A percentile compares a stretch with the other conserved stretches of the same genome.
These are phyloP conservation scores for Denticeps clupeoides DNA, from an alignment of 2,797 vertebrate species.

Conservation along the genomic window DNA sequence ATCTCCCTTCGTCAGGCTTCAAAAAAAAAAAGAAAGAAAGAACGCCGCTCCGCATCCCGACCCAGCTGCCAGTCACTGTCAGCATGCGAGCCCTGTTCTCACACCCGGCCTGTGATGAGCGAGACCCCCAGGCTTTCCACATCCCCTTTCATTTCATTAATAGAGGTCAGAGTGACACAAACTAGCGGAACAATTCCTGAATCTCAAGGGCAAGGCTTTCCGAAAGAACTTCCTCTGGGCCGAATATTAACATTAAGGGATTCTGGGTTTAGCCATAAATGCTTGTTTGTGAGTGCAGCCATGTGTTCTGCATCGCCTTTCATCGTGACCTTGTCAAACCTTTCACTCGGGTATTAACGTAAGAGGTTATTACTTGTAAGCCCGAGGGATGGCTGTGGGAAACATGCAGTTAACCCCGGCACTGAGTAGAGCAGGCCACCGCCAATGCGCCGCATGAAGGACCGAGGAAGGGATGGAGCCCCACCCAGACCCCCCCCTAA, in stretches of 20 bases:
- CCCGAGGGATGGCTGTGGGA: background rate
- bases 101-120: background rate
- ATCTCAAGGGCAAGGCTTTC: slow-evolving; percentile 4
- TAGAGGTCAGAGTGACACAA: too few relatives aligned
- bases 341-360: background rate
- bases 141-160: too few relatives aligned
- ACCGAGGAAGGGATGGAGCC: too few relatives aligned
- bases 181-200: too few relatives aligned
- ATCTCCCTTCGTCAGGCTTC: background rate
- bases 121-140: too few relatives aligned
- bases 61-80: slow-evolving; percentile 1
- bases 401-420: too few relatives aligned
- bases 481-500: slow-evolving; percentile 11
- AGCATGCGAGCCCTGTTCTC: background rate
- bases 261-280: slow-evolving; percentile 1
- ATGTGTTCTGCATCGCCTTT: background rate
- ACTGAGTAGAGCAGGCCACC: too few relatives aligned
- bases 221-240: slow-evolving; percentile 1
- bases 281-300: background rate
- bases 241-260: slow-evolving; percentile 9
- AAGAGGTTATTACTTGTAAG: background rate
- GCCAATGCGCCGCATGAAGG: too few relatives aligned
- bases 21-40: too few relatives aligned
- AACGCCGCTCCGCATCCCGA: background rate
- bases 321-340: background rate